These are phyloP conservation scores for Notodonta dromedarius DNA, from an alignment of 2,888 invertebrate species.

Conservation along the genomic window DNA sequence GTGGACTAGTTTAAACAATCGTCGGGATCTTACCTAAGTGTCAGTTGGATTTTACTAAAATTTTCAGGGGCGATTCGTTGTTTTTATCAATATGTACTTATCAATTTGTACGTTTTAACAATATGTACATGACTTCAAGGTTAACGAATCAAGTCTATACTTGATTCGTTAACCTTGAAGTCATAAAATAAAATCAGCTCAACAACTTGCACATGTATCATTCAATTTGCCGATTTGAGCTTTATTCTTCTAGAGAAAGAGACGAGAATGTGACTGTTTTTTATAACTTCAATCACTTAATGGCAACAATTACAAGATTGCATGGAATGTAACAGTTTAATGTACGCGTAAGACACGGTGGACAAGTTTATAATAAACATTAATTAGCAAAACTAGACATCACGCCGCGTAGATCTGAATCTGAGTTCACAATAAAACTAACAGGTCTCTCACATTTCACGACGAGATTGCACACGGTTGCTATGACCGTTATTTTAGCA, in stretches of 20 bases:
- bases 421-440: slow-evolving; percentile 57
- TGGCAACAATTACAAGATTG: neutral
- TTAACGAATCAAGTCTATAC: too few species aligned
- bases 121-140: too few species aligned
- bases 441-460: slow-evolving; percentile 53
- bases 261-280: neutral
- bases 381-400: slow-evolving; percentile 61
- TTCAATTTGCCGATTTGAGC: neutral
- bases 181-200: too few species aligned
- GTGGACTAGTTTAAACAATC: neutral
- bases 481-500: slow-evolving; percentile 49
- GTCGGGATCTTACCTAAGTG: neutral
- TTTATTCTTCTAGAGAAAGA: too few species aligned
- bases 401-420: slow-evolving; percentile 57
- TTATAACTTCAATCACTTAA: neutral
- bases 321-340: slow-evolving; percentile 21
- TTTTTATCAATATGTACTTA: too few species aligned
- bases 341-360: slow-evolving; percentile 17
- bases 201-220: neutral
- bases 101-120: too few species aligned
- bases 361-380: slow-evolving; percentile 42
- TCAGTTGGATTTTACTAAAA: too few species aligned
- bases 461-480: slow-evolving; percentile 38
- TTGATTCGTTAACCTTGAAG: too few species aligned
- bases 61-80: too few species aligned